Percentiles rank a stretch among this genome's conserved stretches.
Conservation (phyloP, 2,888 invertebrate genomes). For the Copidosoma aretas region DNA sequence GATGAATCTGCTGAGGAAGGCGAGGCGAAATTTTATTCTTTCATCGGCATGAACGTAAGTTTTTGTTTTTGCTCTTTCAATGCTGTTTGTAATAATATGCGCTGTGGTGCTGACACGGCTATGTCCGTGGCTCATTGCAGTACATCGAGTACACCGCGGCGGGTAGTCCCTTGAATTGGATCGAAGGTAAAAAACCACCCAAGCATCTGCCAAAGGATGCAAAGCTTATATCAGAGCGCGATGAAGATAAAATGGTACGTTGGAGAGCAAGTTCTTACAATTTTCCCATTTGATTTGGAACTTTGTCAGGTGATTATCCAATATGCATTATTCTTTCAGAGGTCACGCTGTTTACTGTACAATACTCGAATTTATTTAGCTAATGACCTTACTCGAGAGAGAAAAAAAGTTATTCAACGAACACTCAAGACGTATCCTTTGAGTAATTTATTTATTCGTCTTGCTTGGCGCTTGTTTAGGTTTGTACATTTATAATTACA, state of each 20-base stretch:
- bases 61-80: conserved; percentile 21
- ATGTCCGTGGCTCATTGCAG: conserved; percentile 36
- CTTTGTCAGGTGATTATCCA: too few species aligned
- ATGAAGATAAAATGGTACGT: conserved; percentile 47
- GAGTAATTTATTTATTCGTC: conserved; percentile 16
- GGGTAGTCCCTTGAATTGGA: conserved; percentile 53
- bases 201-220: conserved; percentile 47
- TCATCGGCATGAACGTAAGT: conserved; percentile 49
- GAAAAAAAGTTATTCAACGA: conserved; percentile 32
- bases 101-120: too few species aligned
- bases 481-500: not conserved
- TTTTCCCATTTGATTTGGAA: not conserved
- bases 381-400: conserved; percentile 42
- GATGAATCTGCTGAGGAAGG: conserved; percentile 7
- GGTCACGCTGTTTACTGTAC: conserved; percentile 45
- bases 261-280: conserved; percentile 7
- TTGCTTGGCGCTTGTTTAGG: conserved; percentile 10
- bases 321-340: conserved; percentile 38
- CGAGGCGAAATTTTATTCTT: conserved; percentile 46
- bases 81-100: not conserved
- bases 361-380: conserved; percentile 45
- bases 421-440: conserved; percentile 59
- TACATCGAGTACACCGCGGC: conserved; percentile 49
- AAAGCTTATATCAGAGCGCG: conserved; percentile 44
- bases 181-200: conserved; percentile 49